Conservation (phyloP, 2,888 invertebrate species). For the Cheilosia urbana region DNA sequence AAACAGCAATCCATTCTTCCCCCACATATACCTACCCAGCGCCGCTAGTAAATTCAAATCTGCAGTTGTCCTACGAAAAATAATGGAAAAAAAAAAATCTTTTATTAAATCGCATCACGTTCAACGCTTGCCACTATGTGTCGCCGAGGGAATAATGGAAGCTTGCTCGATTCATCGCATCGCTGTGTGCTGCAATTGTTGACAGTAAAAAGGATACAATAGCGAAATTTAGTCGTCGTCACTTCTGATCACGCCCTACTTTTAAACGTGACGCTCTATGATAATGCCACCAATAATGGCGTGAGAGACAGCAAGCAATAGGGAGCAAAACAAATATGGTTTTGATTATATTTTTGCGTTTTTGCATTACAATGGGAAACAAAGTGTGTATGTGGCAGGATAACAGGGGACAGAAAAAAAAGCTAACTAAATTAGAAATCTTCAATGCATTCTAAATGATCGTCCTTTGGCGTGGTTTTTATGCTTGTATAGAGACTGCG, state of each 20-base stretch:
- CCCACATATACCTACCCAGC: not conserved
- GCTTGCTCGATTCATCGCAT: slow-evolving; percentile 64
- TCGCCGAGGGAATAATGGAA: slow-evolving; percentile 63
- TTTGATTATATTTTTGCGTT: slow-evolving; percentile 32
- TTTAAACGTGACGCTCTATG: slow-evolving; percentile 57
- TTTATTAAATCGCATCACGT: slow-evolving; percentile 68
- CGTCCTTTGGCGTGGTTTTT: not conserved
- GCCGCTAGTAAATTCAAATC: slow-evolving; percentile 73
- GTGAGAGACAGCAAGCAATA: not conserved
- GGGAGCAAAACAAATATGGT: slow-evolving; percentile 16
- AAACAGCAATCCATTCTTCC: slow-evolving; percentile 15
- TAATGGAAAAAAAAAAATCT: slow-evolving; percentile 49
- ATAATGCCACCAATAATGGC: slow-evolving; percentile 58
- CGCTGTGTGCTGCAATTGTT: slow-evolving; percentile 69
- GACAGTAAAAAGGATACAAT: slow-evolving; percentile 75
- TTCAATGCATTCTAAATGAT: slow-evolving; percentile 70
- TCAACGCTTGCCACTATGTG: slow-evolving; percentile 70
- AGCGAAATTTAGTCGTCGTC: slow-evolving; percentile 74
- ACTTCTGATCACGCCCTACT: slow-evolving; percentile 72
- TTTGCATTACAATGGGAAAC: slow-evolving; percentile 25
- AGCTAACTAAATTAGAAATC: slow-evolving; percentile 70
- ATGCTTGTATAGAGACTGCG: not conserved
- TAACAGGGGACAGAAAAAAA: slow-evolving; percentile 50
- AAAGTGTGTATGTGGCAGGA: slow-evolving; percentile 44
- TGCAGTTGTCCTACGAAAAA: slow-evolving; percentile 69